Evolutionary conservation across 1,140 invertebrate genomes (phyloP), one percentile per base, ranked within the genome.

Genomic region (Carposina sasakii): DNA sequence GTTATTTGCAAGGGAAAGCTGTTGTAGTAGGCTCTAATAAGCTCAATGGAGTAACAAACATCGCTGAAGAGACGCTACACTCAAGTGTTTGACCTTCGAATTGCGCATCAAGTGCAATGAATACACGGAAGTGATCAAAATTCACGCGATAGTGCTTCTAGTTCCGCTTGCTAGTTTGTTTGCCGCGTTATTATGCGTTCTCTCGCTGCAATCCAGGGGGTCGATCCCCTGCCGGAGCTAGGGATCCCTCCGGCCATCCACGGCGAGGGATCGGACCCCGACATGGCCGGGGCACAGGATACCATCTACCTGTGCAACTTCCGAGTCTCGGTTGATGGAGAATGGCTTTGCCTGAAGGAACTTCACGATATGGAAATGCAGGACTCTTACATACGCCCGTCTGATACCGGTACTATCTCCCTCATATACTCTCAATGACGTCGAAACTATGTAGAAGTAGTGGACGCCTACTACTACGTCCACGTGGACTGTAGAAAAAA

Each of bases 241-340:
- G 75, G 69, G 46, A 55, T 81, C 46, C 70, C 76, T 46, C 71
- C 77, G 57, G 68, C 55, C 15, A 61, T 78, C 23, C 69, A 73
- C 44, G 52, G 54, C 30, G 48, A 57, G 48, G 60, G 54, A 31
- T 57, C 71, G 26, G 81, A 81, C 72, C 72, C 66, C 49, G 92
- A 93, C 59, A 90, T 94, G 87, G 91, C 92, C 53, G 92, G 92
- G 58, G 95, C 95, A 23, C 94, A 97, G 84, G 96, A 98, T 81
- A 98, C 96, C 12, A 97, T 98, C 74, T 98, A 98, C 84, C 81
- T 98, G 72, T 98, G 96, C 86, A 98, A 98, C 81, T 98, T 98
- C 81, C 92, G 96, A 21, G 96, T 98, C 0, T 97, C 96, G 17
- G 96, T 98, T 8, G 96, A 98, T 70, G 96, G 96, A 22, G 96